Evolutionary conservation across 92 coral and sea anemone species (phyloP), one percentile per base, ranked within the genome.

Genomic region (Muricea muricata): DNA sequence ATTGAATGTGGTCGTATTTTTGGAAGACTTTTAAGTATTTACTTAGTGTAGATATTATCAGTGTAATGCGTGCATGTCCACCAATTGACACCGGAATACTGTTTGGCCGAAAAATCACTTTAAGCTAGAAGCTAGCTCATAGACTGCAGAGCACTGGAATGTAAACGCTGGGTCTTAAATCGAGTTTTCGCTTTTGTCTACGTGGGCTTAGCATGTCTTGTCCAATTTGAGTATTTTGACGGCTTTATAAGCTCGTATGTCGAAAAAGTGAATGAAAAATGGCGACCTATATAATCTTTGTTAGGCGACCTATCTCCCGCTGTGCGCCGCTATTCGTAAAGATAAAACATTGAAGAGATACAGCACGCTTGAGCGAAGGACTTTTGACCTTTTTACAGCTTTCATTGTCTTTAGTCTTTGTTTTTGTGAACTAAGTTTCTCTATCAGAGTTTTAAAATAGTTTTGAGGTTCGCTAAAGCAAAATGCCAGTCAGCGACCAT

Each of bases 321-420:
- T 56, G 83, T 34, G 83, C 54, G 29, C 5, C 9, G 24, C 15
- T 25, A 29, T 58, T 50, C 31, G 23, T 61, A 24, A 20, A 20
- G 23, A 50, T 42, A 78, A 58, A 50, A 78, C 52, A 28, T 66
- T 21, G 46, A 32, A 24, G 29, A 72, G 14, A 17, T 3, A 78
- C 24, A 3, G 32, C 29, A 26, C 34, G 32, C 28, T 15, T n/a
- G 40, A 25, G 35, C 69, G 72, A 58, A 58, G 45, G 54, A 39
- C 57, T 40, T 78, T 56, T 78, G 83, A 78, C 83, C 83, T 78
- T 78, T 78, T 20, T 56, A 30, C 52, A 78, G 55, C 83, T n/a
- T 8, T 63, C 57, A 78, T 78, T 78, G 83, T 78, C 83, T 78
- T 25, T n/a, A 6, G 24, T 26, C 80, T 75, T 75, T 75, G 80